phyloP scores from a whole-genome alignment of 2,113 vertebrate genomes.

The Brienomyrus brachyistius region DNA sequence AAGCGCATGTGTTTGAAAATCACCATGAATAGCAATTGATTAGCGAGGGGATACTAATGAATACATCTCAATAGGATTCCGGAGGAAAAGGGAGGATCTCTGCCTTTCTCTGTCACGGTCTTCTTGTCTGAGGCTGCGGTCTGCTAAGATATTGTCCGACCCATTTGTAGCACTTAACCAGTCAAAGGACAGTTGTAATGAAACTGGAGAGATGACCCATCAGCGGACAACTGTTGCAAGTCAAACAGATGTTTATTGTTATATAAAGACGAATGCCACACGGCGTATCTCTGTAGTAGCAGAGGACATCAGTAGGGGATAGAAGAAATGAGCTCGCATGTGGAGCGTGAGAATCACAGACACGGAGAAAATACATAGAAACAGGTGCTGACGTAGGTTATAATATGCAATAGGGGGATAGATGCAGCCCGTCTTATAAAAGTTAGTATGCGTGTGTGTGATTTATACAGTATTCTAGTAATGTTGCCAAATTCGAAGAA shows the following conservation, averaged over 20 bases:
- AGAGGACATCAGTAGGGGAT: neutral
- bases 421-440: neutral
- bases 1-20: constrained; percentile 28
- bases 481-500: neutral
- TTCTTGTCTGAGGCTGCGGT: constrained; percentile 17
- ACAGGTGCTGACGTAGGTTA: neutral
- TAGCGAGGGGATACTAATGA: constrained; percentile 60
- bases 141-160: constrained; percentile 32
- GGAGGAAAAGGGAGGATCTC: constrained; percentile 44
- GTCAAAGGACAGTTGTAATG: constrained; percentile 36
- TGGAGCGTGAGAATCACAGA: neutral
- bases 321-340: neutral
- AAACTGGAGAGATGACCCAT: constrained; percentile 12
- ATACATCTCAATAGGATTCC: constrained; percentile 59
- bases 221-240: constrained; percentile 48
- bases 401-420: neutral
- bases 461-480: neutral
- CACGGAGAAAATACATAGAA: neutral
- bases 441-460: neutral
- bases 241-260: constrained; percentile 52
- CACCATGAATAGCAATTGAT: constrained; percentile 66
- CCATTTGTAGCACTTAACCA: constrained; percentile 53
- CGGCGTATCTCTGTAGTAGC: neutral
- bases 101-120: constrained; percentile 26
- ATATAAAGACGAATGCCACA: neutral